These are phyloP conservation scores for Agrenia bidenticulata DNA, from an alignment of 2,888 invertebrate species.

Conservation along the genomic window DNA sequence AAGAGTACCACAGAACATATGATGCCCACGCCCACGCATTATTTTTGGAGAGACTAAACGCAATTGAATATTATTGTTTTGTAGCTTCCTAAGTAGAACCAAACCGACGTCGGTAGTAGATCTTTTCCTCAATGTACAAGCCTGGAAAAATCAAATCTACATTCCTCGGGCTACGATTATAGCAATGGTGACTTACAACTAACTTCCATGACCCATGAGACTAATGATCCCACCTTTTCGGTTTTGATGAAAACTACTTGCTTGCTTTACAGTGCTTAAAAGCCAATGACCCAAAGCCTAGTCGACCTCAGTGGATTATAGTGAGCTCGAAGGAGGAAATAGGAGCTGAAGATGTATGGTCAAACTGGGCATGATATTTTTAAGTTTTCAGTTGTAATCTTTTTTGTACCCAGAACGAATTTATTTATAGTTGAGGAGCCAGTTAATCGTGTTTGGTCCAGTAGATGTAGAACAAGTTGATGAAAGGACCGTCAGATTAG, in stretches of 20 bases:
- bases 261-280: constrained; percentile 11
- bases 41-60: background rate
- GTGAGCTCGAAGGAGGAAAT: background rate
- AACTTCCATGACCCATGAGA: too few relatives aligned
- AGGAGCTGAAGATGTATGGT: background rate
- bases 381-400: background rate
- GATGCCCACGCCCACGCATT: background rate
- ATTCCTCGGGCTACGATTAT: constrained; percentile 25
- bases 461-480: constrained; percentile 14
- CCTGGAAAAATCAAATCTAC: constrained; percentile 27
- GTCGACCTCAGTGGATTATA: constrained; percentile 22
- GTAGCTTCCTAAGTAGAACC: constrained; percentile 14
- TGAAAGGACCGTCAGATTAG: constrained; percentile 8
- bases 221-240: too few relatives aligned
- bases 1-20: constrained; percentile 20
- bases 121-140: constrained; percentile 17
- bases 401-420: too few relatives aligned
- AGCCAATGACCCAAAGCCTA: constrained; percentile 23
- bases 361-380: background rate
- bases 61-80: background rate
- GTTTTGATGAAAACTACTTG: too few relatives aligned
- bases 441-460: constrained; percentile 11
- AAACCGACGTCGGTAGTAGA: constrained; percentile 20
- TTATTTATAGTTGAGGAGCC: constrained; percentile 13
- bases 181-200: constrained; percentile 23